Evolutionary conservation across 2,888 invertebrate genomes (phyloP), one percentile per base, ranked within the genome.

Genomic region (Ligdia adustata): DNA sequence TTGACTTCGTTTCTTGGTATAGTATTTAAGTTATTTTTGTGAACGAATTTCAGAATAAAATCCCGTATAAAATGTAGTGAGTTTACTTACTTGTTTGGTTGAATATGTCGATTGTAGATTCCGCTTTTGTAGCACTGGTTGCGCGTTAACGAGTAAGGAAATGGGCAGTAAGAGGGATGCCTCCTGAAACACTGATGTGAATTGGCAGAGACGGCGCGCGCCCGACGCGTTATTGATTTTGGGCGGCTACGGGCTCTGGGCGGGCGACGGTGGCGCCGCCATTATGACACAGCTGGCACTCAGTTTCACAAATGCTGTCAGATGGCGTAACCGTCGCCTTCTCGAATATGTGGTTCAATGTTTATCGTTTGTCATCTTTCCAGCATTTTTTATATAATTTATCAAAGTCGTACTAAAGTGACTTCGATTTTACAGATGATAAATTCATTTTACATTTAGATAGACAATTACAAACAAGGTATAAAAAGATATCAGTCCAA

Each of bases 161-260:
- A 74, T 79, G 78, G 77, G 76, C 74, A 69, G 73, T 73, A 68
- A 75, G 66, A 62, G 68, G 79, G 79, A 69, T 79, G 79, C 73
- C 80, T 79, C 60, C 73, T 70, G 75, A 72, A 78, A 80, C 68
- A 87, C 87, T 88, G 81, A 80, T 66, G 75, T 74, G 65, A 76
- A 76, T 75, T 69, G 71, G 69, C 69, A 69, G 72, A 74, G 73
- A 77, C 80, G 64, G 87, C 87, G 88, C 86, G 82, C 78, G 78
- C 74, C 75, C 64, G 58, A 49, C 50, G 26, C 27, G 20, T 41
- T 89, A 89, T 89, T 84, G 88, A 89, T 89, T 87, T 83, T 82
- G 87, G 88, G 88, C 85, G 88, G 88, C 69, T 77, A 79, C 81
- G 50, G 60, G 62, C 62, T 59, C 51, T 48, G 41, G 45, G 28